Conservation (phyloP, 1,140 invertebrate genomes). For the Sminthurides bifidus region DNA sequence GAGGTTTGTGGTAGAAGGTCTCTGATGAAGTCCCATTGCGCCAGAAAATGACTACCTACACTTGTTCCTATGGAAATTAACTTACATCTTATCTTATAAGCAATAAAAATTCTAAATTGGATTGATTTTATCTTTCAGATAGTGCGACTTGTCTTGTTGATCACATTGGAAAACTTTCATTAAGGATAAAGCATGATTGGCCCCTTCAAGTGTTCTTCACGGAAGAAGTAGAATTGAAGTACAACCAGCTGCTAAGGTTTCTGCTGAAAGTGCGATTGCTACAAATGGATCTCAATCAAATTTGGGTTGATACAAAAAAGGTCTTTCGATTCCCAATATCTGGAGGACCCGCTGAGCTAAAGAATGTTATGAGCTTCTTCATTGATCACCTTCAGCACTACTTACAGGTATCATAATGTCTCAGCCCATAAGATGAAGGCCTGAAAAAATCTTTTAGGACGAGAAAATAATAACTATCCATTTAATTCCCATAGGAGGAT, state of each 20-base stretch:
- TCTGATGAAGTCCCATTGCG: too few species aligned
- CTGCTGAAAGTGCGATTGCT: constrained; percentile 50
- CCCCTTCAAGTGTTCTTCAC: constrained; percentile 63
- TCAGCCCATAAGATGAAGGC: too few species aligned
- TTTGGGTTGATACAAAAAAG: constrained; percentile 26
- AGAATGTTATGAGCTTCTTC: constrained; percentile 26
- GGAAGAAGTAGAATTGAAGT: constrained; percentile 50
- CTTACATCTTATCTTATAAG: too few species aligned
- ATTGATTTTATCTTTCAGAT: too few species aligned
- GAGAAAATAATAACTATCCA: too few species aligned
- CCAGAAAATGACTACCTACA: too few species aligned
- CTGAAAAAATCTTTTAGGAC: too few species aligned
- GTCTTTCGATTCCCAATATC: constrained; percentile 28
- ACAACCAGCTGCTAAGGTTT: constrained; percentile 59
- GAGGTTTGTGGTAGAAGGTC: too few species aligned
- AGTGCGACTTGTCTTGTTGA: not conserved
- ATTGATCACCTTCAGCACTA: constrained; percentile 30
- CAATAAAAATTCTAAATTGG: too few species aligned
- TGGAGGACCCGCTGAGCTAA: constrained; percentile 24
- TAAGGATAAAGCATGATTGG: constrained; percentile 42
- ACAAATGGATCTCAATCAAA: constrained; percentile 25
- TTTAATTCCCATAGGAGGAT: constrained; percentile 23
- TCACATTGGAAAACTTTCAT: constrained; percentile 7
- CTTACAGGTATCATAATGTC: constrained; percentile 28
- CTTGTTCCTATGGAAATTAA: too few species aligned